Conservation (phyloP, 2,113 vertebrate species). For the Origma solitaria region DNA sequence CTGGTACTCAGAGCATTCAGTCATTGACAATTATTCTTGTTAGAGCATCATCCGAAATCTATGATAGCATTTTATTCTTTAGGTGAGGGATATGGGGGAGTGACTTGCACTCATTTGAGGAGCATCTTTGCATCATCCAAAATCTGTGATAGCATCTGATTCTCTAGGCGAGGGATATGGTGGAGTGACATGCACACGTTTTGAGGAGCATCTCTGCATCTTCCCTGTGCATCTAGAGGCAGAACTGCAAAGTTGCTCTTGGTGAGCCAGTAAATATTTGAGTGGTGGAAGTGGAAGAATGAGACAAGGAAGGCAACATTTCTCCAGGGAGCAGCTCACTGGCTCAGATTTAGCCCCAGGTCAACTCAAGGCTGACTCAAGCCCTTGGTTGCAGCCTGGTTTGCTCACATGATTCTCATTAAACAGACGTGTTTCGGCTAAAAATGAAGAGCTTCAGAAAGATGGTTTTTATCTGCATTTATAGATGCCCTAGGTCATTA, state of each 20-base stretch:
- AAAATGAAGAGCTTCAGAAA: not conserved
- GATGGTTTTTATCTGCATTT: not conserved
- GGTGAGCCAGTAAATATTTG: not conserved
- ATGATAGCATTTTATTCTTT: not conserved
- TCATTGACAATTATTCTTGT: not conserved
- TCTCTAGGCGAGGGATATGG: not conserved
- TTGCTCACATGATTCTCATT: not conserved
- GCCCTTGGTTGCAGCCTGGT: not conserved
- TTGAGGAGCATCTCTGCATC: not conserved
- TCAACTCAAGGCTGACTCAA: not conserved
- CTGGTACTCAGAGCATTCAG: not conserved
- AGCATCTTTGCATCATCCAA: not conserved
- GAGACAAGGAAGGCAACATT: rapidly evolving
- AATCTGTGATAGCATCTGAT: not conserved
- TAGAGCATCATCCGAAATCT: not conserved
- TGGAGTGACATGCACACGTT: not conserved
- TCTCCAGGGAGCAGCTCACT: not conserved
- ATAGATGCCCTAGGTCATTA: conserved; percentile 13
- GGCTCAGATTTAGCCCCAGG: not conserved
- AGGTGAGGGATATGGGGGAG: not conserved
- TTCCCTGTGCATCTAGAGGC: not conserved
- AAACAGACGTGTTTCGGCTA: not conserved
- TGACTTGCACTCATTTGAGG: not conserved
- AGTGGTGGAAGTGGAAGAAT: not conserved
- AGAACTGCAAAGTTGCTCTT: not conserved